Base-by-base conservation (phyloP, 2,797 vertebrate genomes). In the Champsocephalus esox region DNA sequence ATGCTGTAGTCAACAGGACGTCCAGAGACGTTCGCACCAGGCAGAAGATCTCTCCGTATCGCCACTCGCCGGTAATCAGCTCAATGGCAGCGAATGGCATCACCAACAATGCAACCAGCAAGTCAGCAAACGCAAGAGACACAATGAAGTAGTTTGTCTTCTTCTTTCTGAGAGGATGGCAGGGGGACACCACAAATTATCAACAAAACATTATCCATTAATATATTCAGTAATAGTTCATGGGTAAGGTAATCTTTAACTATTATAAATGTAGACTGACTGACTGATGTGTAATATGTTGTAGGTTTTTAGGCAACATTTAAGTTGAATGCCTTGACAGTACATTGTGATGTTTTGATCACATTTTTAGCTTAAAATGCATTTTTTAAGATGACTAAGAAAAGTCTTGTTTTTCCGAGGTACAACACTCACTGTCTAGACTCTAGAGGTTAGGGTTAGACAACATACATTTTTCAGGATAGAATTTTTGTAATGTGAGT, bases 131-230 rank as follows among this genome's bases (percentile, higher is more conserved):
- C 0, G 95, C 95, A 90, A 96, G 82, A 0, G 95, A 96, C 67
- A 96, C 94, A 3, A 96, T 95, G 81, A 96, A 96, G 89, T 93
- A 96, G 91, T 96, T 96, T 12, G 95, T 96, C 84, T 96, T 96
- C 87, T 95, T 96, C 84, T 94, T 95, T 80, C 95, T 96, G 52
- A 62, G 24, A 83, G 12, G 46, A 12, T 52, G 16, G n/a, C 14
- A 52, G 24, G 28, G 8, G 34, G 17, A 55, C 8, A 46, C 28
- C 14, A 45, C 19, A 19, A 11, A 34, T 43, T 2, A 0, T 1
- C 14, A 5, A n/a, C 0, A 12, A 59, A 34, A 76, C 3, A 14
- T 17, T 3, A 48, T 44, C n/a, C 24, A 51, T 9, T 32, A 48
- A 66, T 17, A 5, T 60, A 0, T 38, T 48, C 14, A 9, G 16